Percentiles rank a stretch among this genome's conserved stretches.
Evolutionary conservation across 2,888 invertebrate genomes (phyloP).

Genomic region (Tiliacea aurago): DNA sequence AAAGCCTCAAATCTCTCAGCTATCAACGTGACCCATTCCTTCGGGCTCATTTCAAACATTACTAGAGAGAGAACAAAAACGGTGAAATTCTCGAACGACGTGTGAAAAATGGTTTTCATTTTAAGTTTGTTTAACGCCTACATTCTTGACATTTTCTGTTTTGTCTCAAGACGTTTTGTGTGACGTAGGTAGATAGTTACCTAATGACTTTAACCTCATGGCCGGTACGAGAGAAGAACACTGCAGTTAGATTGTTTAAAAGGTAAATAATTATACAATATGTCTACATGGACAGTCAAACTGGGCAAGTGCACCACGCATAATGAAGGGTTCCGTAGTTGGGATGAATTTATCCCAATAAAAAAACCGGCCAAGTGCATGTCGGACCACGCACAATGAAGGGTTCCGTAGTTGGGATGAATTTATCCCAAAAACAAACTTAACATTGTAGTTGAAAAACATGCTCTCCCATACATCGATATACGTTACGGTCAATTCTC

Average conservation of each 20-base stretch:
- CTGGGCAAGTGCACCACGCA: too few relatives aligned
- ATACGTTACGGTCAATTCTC: too few relatives aligned
- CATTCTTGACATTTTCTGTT: conserved; percentile 62
- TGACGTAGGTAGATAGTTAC: conserved; percentile 4
- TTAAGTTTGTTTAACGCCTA: conserved; percentile 72
- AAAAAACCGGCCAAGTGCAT: too few relatives aligned
- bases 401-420: too few relatives aligned
- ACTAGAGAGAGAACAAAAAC: conserved; percentile 66
- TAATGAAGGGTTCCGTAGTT: too few relatives aligned
- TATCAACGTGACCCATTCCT: conserved; percentile 50
- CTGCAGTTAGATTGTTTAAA: too few relatives aligned
- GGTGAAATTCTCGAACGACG: conserved; percentile 75
- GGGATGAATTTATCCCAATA: too few relatives aligned
- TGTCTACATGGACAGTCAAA: too few relatives aligned
- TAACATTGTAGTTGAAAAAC: too few relatives aligned
- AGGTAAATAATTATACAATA: not conserved
- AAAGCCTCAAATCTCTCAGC: conserved; percentile 31
- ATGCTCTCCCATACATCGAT: too few relatives aligned
- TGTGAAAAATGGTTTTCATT: conserved; percentile 81
- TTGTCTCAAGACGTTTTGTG: conserved; percentile 40
- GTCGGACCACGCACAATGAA: too few relatives aligned
- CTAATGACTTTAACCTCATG: not conserved
- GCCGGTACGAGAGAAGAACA: not conserved
- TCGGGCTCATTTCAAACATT: conserved; percentile 59
- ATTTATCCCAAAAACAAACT: too few relatives aligned